Base-by-base conservation (phyloP, 2,888 invertebrate species). In the Spodoptera exigua region DNA sequence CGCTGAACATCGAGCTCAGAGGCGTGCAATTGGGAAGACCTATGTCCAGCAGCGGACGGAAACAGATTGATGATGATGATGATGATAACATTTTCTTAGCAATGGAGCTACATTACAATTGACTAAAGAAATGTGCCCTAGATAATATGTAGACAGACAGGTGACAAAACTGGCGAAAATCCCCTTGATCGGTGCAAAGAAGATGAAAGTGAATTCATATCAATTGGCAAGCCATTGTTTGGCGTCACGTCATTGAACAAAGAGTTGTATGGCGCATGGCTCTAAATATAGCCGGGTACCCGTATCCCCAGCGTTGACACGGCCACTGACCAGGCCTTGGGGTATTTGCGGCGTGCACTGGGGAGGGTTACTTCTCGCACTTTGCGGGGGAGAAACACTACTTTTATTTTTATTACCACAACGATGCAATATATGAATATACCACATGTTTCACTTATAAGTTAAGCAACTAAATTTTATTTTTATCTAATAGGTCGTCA, bases 311-410 rank as follows among this genome's bases (percentile, higher is more conserved):
- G 53, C 51, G 46, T 57, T 66, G 64, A 54, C 69, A 43, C 58
- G 78, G 78, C 61, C 62, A 62, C 37, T 74, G 74, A 74, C 74
- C 78, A 74, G 74, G 55, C 78, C 74, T 76, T 74, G 74, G 52
- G 60, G 48, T 77, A 74, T 74, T 74, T 60, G 66, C 44, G 65
- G 65, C 56, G 39, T 43, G 53, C 57, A 55, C 16, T 71, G 32
- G 37, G 44, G 46, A 61, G 54, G 39, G 14, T 46, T 68, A 69
- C 68, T 47, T 21, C 18, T 16, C 34, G 40, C 17, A 32, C 61
- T 34, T 51, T 16, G 66, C 51, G 58, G 44, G 43, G 35, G 35
- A 71, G 32, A 46, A 32, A 32, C 7, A 40, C n/a, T 37, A 55
- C 13, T 64, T 59, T 59, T 72, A 43, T 37, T 41, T 16, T 34